Percentiles rank a stretch among this genome's conserved stretches.
Conservation (phyloP, 1,140 invertebrate genomes). For the Drosophila arizonae region DNA sequence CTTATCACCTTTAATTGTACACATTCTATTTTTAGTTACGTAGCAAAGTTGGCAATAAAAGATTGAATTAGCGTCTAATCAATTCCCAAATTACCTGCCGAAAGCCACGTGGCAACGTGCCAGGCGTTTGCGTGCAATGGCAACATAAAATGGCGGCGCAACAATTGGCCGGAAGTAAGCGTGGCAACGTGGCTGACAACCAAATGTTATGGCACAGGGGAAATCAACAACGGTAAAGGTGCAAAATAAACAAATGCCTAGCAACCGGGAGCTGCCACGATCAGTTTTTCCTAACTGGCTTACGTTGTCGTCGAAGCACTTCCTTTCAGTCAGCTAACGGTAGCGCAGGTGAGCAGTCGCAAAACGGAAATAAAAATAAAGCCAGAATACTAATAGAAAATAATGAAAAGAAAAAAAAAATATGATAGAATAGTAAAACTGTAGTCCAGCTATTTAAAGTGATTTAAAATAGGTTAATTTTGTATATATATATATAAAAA, state of each 20-base stretch:
- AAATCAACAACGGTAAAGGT: constrained; percentile 53
- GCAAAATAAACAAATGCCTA: constrained; percentile 70
- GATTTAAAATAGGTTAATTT: neutral
- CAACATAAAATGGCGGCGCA: constrained; percentile 41
- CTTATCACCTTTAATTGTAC: no score
- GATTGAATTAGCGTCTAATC: constrained; percentile 49
- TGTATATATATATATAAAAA: no score
- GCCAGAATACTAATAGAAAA: neutral
- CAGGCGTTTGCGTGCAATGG: constrained; percentile 43
- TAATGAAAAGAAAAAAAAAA: constrained; percentile 1
- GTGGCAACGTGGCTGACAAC: constrained; percentile 52
- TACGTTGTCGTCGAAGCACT: constrained; percentile 9
- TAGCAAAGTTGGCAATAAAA: neutral
- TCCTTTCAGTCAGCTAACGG: constrained; percentile 50
- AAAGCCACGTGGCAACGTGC: constrained; percentile 22
- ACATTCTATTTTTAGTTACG: neutral
- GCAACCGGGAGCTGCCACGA: constrained; percentile 68
- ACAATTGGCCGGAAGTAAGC: constrained; percentile 48
- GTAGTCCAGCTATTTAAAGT: neutral
- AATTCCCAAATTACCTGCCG: constrained; percentile 17
- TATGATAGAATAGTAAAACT: neutral
- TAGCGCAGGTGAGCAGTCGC: constrained; percentile 65
- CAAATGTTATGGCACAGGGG: constrained; percentile 45
- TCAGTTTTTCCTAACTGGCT: constrained; percentile 52
- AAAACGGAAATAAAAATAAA: constrained; percentile 20